A percentile compares a stretch with the other conserved stretches of the same genome.
These are phyloP conservation scores for Pangasianodon gigas DNA, from an alignment of 2,113 vertebrate species.

Conservation along the genomic window DNA sequence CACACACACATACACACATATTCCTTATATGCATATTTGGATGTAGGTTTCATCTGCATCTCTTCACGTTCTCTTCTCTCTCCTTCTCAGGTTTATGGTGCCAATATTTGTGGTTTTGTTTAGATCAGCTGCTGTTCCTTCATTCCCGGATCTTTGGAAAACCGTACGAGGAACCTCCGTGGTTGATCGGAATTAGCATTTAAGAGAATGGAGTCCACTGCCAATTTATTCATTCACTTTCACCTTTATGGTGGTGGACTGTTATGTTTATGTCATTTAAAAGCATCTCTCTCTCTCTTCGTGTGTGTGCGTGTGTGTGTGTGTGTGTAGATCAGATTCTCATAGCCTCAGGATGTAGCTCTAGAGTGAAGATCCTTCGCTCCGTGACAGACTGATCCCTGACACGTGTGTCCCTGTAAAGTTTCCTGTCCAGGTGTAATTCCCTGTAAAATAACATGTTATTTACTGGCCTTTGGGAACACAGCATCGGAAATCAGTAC, in stretches of 20 bases:
- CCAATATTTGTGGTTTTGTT: conserved; percentile 18
- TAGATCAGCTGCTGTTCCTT: conserved; percentile 15
- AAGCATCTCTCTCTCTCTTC: background rate
- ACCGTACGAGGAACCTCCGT: background rate
- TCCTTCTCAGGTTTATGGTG: background rate
- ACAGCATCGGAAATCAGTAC: conserved; percentile 73
- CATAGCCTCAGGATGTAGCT: background rate
- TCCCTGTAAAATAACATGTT: conserved; percentile 89
- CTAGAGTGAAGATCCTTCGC: background rate
- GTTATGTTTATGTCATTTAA: conserved; percentile 12
- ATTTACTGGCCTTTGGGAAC: conserved; percentile 89
- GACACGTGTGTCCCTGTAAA: conserved; percentile 85
- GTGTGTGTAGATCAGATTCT: conserved; percentile 10
- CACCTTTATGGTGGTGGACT: background rate
- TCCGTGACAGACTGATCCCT: conserved; percentile 54
- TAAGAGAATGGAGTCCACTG: background rate
- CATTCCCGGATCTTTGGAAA: conserved; percentile 6
- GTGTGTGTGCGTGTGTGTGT: background rate
- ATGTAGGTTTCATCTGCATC: conserved; percentile 10
- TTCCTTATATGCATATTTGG: background rate
- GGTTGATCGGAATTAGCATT: background rate
- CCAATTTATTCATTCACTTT: background rate
- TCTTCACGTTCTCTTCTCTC: background rate
- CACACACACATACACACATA: background rate
- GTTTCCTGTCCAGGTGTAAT: conserved; percentile 95